Evolutionary conservation across 2,888 invertebrate genomes (phyloP).

Genomic region (Teinopalpus imperialis): DNA sequence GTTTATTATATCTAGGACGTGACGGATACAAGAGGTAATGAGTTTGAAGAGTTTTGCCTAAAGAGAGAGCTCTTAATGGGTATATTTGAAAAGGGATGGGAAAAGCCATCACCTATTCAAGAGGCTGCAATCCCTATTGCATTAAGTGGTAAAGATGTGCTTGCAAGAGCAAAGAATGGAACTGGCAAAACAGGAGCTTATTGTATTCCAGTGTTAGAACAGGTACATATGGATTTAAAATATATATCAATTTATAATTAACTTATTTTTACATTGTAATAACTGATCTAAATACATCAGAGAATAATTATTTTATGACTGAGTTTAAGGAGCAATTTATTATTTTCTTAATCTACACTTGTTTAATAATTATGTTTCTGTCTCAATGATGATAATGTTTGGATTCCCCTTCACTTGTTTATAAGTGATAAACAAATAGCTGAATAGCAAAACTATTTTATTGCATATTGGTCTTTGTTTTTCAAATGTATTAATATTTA

Average conservation of each 20-base stretch:
- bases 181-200: slow-evolving; percentile 99
- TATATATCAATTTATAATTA: too few relatives aligned
- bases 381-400: slow-evolving; percentile 65
- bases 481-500: slow-evolving; percentile 21
- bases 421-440: slow-evolving; percentile 68
- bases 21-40: slow-evolving; percentile 98
- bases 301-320: too few relatives aligned
- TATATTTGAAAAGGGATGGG: slow-evolving; percentile 99
- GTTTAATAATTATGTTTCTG: background rate
- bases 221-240: slow-evolving; percentile 76
- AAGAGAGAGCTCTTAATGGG: slow-evolving; percentile 99
- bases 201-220: slow-evolving; percentile 98
- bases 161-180: slow-evolving; percentile 99
- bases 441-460: slow-evolving; percentile 33
- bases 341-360: too few relatives aligned
- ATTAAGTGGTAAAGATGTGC: slow-evolving; percentile 97
- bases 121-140: slow-evolving; percentile 99
- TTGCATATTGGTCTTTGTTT: background rate
- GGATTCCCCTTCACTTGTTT: slow-evolving; percentile 78
- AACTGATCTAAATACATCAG: too few relatives aligned
- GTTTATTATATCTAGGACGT: slow-evolving; percentile 91
- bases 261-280: too few relatives aligned
- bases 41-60: slow-evolving; percentile 99
- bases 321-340: too few relatives aligned
- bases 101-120: slow-evolving; percentile 99